These are phyloP conservation scores for Lissocephala sabroskyi DNA, from an alignment of 2,888 invertebrate genomes.

Conservation along the genomic window DNA sequence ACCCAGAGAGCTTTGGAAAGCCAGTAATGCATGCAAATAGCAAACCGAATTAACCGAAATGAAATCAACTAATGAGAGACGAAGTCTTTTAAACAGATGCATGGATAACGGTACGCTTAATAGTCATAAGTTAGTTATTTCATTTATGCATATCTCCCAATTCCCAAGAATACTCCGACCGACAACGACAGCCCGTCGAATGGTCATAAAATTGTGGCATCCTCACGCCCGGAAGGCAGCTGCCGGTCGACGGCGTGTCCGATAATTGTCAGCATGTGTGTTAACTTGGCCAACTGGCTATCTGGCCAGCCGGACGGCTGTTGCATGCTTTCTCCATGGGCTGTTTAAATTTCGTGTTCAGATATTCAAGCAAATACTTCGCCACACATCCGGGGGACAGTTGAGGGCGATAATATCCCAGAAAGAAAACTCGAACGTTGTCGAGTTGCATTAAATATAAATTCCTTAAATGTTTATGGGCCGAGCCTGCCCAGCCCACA, in stretches of 20 bases:
- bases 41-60: slow-evolving; percentile 40
- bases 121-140: slow-evolving; percentile 27
- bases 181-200: too few species aligned
- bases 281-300: slow-evolving; percentile 35
- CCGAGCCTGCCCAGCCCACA: not conserved
- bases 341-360: slow-evolving; percentile 1
- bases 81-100: slow-evolving; percentile 37
- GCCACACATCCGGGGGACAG: not conserved
- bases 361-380: not conserved
- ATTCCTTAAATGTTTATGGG: not conserved
- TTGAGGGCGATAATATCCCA: not conserved
- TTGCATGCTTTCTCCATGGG: not conserved
- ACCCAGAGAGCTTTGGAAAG: not conserved
- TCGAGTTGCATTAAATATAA: not conserved
- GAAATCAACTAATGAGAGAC: slow-evolving; percentile 45
- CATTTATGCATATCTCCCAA: not conserved
- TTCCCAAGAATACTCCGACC: too few species aligned
- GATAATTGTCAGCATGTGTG: slow-evolving; percentile 56
- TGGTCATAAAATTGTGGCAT: too few species aligned
- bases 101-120: slow-evolving; percentile 44
- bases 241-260: not conserved
- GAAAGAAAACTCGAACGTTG: not conserved
- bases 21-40: slow-evolving; percentile 26
- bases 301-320: too few species aligned
- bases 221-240: too few species aligned